Base-by-base conservation (phyloP, 2,888 invertebrate species). In the Drosophila lacicola region DNA sequence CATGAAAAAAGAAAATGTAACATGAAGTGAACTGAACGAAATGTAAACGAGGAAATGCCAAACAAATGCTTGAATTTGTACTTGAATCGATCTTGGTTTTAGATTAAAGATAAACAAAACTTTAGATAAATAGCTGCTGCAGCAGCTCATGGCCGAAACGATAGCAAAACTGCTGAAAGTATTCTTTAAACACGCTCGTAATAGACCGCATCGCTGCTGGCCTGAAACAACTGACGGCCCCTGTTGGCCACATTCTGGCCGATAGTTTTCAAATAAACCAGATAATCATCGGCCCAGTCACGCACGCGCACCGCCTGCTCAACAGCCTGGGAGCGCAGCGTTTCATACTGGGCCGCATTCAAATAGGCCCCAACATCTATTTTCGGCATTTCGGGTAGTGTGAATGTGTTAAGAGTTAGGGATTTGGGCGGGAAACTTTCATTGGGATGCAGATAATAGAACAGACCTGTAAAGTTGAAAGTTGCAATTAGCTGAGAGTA, bases 181-280 rank as follows among this genome's bases (percentile, higher is more conserved):
- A 36, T 29, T 64, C 70, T 19, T 75, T 89, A 92, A 62, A 89
- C 53, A 67, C 90, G 90, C 74, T 90, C 90, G 67, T 82, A 90
- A 70, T 90, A 71, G 65, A 87, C 78, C 62, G 90, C 85, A 66
- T 87, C 67, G 39, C 63, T 51, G 42, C 61, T 51, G 50, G 81
- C 58, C 65, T 86, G 86, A 84, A 91, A 91, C n/a, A 93, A 91
- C 85, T 91, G 92, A 77, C 91, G 90, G 78, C 94, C 89, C 74
- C 93, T 94, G 61, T 93, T 93, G 61, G 91, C 92, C 70, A 94
- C 93, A 88, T 94, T 94, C 10, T 93, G 93, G 0, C 93, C 94
- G 0, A 94, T 93, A 0, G 93, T 93, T 55, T 91, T 92, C 25
- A 94, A 79, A 78, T 94, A 94, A 37, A 93, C 44, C 44, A 91